These are phyloP conservation scores for Allygus modestus DNA, from an alignment of 2,888 invertebrate genomes.

Conservation along the genomic window DNA sequence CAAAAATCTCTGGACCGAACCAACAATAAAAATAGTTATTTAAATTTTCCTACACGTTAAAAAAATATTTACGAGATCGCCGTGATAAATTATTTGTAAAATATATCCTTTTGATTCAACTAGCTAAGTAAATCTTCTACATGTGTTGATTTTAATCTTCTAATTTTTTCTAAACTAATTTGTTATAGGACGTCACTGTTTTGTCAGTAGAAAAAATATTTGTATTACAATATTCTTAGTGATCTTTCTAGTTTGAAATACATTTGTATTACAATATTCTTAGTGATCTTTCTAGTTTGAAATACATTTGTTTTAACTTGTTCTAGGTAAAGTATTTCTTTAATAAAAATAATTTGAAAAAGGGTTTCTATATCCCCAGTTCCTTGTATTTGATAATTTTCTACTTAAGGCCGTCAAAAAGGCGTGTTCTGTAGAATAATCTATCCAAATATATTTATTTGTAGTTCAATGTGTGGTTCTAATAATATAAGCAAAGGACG, in stretches of 20 bases:
- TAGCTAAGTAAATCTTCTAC: not conserved
- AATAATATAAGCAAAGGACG: constrained; percentile 22
- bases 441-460: not conserved
- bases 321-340: not conserved
- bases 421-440: not conserved
- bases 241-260: no score
- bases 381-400: not conserved
- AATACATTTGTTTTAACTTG: not conserved
- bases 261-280: no score
- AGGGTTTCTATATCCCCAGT: not conserved
- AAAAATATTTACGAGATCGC: constrained; percentile 25
- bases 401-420: constrained; percentile 43
- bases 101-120: not conserved
- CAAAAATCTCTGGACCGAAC: not conserved
- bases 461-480: not conserved
- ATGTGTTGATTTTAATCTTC: no score
- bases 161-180: no score
- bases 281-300: no score
- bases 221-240: no score
- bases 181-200: no score
- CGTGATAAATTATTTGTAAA: not conserved
- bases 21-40: constrained; percentile 39
- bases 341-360: constrained; percentile 1
- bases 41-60: not conserved
- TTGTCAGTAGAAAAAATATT: no score